Evolutionary conservation across 2,113 vertebrate species (phyloP).

Genomic region (Craseonycteris thonglongyai): DNA sequence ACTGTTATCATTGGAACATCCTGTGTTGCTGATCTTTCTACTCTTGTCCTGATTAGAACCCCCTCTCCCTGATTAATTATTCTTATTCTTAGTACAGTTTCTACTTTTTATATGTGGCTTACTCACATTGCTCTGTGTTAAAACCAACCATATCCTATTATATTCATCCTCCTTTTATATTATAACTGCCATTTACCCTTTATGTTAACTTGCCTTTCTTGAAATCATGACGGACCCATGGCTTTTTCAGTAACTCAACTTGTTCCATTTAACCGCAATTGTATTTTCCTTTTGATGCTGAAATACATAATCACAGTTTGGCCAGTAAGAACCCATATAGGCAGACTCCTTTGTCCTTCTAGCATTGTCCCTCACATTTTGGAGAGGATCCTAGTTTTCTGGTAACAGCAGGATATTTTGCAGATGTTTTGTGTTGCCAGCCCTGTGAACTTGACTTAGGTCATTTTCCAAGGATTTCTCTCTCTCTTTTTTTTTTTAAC

Average conservation of each 20-base stretch:
- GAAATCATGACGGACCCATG: background rate
- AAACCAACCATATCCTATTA: background rate
- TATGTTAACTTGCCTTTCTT: background rate
- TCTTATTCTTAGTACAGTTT: background rate
- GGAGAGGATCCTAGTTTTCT: conserved; percentile 17
- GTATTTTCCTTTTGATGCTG: conserved; percentile 1
- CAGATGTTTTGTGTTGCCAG: background rate
- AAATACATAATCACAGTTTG: background rate
- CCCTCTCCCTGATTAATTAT: background rate
- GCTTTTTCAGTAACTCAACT: background rate
- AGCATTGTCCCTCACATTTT: background rate
- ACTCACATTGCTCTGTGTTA: background rate
- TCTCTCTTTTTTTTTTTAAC: conserved; percentile 2
- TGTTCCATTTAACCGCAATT: background rate
- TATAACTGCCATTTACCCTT: background rate
- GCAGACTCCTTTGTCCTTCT: background rate
- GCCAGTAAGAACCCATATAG: background rate
- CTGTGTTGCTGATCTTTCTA: background rate
- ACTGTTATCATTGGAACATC: background rate
- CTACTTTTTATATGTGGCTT: background rate
- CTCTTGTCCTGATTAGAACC: fast-evolving
- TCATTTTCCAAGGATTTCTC: background rate
- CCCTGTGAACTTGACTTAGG: background rate
- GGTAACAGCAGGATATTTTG: background rate
- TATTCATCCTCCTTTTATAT: background rate